These are phyloP conservation scores for Heliconius erato DNA, from an alignment of 2,888 invertebrate genomes.

Conservation along the genomic window DNA sequence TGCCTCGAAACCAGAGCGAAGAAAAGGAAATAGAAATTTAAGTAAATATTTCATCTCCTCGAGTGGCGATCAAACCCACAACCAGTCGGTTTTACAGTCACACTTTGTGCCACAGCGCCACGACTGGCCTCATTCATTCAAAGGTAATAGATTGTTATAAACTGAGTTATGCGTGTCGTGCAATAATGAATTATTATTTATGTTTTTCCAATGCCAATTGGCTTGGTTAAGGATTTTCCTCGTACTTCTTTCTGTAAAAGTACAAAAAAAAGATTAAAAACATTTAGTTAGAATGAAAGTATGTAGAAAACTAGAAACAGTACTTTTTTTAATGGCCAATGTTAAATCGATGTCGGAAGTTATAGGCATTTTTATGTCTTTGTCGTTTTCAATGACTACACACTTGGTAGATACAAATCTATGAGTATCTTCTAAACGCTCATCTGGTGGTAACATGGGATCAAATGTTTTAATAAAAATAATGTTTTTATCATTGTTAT, in stretches of 20 bases:
- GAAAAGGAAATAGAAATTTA: no score
- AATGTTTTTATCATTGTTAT: conserved; percentile 61
- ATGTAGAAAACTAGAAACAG: neutral
- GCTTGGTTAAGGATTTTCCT: neutral
- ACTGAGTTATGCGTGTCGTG: conserved; percentile 49
- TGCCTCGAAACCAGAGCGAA: no score
- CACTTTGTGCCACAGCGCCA: no score
- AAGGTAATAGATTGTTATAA: conserved; percentile 66
- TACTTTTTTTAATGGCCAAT: conserved; percentile 58
- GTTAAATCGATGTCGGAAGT: conserved; percentile 63
- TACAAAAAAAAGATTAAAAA: neutral
- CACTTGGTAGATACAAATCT: conserved; percentile 61
- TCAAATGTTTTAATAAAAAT: conserved; percentile 64
- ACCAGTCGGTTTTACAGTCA: no score
- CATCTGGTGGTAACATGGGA: conserved; percentile 49
- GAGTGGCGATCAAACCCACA: no score
- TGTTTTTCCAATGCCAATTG: conserved; percentile 4
- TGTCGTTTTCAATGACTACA: conserved; percentile 56
- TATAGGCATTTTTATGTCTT: conserved; percentile 65
- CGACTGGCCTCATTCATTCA: conserved; percentile 56
- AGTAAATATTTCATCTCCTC: no score
- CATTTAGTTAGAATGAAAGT: neutral
- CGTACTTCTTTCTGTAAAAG: conserved; percentile 8
- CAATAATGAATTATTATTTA: conserved; percentile 25
- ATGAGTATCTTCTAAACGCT: conserved; percentile 52